Conservation (phyloP, 2,113 vertebrate species). For the Colossoma macropomum region DNA sequence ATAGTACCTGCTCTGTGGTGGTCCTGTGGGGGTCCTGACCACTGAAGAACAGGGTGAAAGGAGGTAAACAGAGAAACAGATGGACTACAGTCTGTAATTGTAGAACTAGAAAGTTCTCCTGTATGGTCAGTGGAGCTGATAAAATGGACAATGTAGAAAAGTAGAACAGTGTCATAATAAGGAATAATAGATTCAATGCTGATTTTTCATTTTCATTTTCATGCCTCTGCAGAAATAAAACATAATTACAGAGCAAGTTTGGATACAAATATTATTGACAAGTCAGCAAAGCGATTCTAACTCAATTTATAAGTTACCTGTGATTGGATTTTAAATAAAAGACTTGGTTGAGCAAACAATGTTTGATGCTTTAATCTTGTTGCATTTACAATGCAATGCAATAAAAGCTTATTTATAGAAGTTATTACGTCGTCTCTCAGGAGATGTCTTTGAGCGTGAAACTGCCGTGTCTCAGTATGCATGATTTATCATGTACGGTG, state of each 20-base stretch:
- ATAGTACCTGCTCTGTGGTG: no score
- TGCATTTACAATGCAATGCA: not conserved
- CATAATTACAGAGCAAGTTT: not conserved
- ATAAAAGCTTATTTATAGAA: conserved; percentile 5
- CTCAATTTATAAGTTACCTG: not conserved
- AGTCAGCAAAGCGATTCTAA: not conserved
- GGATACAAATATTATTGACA: not conserved
- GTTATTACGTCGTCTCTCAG: conserved; percentile 6
- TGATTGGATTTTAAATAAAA: not conserved
- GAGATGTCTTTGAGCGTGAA: not conserved
- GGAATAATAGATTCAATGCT: no score
- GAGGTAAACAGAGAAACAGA: no score
- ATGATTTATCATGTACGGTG: not conserved
- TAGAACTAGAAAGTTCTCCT: no score
- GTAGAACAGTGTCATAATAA: no score
- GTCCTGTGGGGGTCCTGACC: no score
- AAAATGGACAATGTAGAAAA: no score
- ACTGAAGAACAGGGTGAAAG: no score
- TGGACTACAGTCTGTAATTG: no score
- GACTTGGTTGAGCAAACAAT: not conserved
- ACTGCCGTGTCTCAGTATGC: not conserved
- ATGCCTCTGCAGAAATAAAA: no score
- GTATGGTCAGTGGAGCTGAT: no score
- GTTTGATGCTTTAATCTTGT: not conserved
- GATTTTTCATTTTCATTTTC: no score